Conservation (phyloP, 2,113 vertebrate species). For the Tretioscincus oriximinensis region DNA sequence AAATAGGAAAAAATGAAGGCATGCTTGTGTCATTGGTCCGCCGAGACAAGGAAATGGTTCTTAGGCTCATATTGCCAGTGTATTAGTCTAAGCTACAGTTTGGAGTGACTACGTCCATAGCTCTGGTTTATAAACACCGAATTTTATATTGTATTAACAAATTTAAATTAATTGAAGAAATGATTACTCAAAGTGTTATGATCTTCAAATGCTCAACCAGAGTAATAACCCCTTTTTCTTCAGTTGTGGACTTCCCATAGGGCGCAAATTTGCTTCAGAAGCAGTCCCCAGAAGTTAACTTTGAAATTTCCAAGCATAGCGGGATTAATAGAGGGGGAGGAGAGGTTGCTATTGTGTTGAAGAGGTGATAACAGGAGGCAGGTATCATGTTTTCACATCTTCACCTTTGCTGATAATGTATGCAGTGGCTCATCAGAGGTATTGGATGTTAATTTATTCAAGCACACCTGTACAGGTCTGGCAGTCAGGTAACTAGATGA, state of each 20-base stretch:
- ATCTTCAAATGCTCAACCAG: constrained; percentile 19
- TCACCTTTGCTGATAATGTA: constrained; percentile 88
- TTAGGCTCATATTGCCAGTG: constrained; percentile 10
- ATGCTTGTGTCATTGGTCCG: constrained; percentile 18
- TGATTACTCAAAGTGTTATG: constrained; percentile 38
- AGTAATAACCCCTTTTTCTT: constrained; percentile 53
- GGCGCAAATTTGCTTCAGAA: constrained; percentile 49
- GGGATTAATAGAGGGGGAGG: constrained; percentile 45
- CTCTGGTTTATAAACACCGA: constrained; percentile 1
- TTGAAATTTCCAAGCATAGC: constrained; percentile 52
- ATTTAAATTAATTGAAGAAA: constrained; percentile 28
- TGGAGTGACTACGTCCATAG: constrained; percentile 5
- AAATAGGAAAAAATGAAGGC: constrained; percentile 19
- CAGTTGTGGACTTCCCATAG: constrained; percentile 39
- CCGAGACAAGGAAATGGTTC: constrained; percentile 38
- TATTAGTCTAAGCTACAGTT: not conserved
- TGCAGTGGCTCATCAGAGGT: constrained; percentile 86
- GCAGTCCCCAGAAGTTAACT: constrained; percentile 55
- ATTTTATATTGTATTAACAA: not conserved
- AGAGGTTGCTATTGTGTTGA: constrained; percentile 70
- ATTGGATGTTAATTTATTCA: constrained; percentile 88
- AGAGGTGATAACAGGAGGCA: constrained; percentile 76
- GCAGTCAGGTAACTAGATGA: constrained; percentile 82
- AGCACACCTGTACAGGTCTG: constrained; percentile 77
- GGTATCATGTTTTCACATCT: constrained; percentile 71